A percentile compares a stretch with the other conserved stretches of the same genome.
These are phyloP conservation scores for Parotocinclus haroldoi DNA, from an alignment of 2,797 vertebrate species.

Conservation along the genomic window DNA sequence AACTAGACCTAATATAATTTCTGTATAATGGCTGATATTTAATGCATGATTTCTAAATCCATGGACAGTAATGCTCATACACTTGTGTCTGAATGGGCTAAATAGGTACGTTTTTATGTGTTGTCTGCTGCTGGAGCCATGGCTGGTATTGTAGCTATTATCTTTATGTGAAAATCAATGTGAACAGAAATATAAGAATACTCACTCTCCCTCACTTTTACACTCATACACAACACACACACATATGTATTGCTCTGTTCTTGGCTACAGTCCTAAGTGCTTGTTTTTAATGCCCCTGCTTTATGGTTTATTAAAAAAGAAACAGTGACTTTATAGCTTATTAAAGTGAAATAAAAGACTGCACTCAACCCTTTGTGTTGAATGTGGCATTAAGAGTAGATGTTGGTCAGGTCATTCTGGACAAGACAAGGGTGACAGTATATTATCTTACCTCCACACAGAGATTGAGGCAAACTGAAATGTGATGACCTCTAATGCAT, in stretches of 20 bases:
- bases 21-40: too few species aligned
- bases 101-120: too few species aligned
- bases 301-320: slow-evolving; percentile 81
- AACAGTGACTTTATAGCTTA: slow-evolving; percentile 77
- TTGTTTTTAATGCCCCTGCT: slow-evolving; percentile 68
- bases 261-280: slow-evolving; percentile 70
- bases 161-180: slow-evolving; percentile 23
- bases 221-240: background rate
- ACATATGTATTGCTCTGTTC: slow-evolving; percentile 31
- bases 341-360: slow-evolving; percentile 73
- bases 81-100: too few species aligned
- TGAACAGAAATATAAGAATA: background rate
- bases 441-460: background rate
- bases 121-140: too few species aligned
- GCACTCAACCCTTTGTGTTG: slow-evolving; percentile 57
- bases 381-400: slow-evolving; percentile 54
- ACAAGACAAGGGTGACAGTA: slow-evolving; percentile 15
- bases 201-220: background rate
- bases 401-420: slow-evolving; percentile 54
- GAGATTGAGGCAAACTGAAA: too few species aligned
- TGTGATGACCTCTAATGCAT: too few species aligned
- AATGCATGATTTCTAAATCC: too few species aligned
- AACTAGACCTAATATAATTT: too few species aligned
- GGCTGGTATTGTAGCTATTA: background rate
- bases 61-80: too few species aligned